Conservation (phyloP, 1,140 invertebrate genomes). For the Meteorus sp. region DNA sequence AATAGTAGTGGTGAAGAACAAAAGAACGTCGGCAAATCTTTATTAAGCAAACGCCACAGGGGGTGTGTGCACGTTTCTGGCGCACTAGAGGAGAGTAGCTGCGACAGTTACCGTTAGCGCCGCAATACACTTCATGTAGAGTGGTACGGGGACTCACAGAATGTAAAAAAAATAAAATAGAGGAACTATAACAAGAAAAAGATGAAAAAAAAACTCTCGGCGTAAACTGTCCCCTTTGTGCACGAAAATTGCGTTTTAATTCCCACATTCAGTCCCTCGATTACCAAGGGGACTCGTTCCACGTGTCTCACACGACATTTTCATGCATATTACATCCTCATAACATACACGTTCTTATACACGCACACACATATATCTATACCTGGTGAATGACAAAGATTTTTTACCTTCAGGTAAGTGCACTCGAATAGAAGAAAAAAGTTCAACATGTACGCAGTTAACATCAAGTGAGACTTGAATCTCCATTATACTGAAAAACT, state of each 20-base stretch:
- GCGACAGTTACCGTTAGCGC: neutral
- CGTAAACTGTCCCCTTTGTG: slow-evolving; percentile 59
- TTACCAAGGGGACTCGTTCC: slow-evolving; percentile 20
- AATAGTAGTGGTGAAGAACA: neutral
- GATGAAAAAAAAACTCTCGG: no score
- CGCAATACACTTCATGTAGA: neutral
- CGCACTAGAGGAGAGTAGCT: slow-evolving; percentile 18
- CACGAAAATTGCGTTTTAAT: slow-evolving; percentile 60
- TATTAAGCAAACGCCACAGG: slow-evolving; percentile 49
- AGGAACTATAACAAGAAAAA: slow-evolving; percentile 27
- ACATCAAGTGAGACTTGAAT: no score
- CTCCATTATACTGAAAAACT: no score
- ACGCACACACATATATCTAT: neutral
- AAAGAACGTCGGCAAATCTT: slow-evolving; percentile 48
- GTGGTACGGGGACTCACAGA: neutral
- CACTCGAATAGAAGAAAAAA: no score
- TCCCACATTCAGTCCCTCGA: slow-evolving; percentile 50
- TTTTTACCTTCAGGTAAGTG: no score
- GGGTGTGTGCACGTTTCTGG: slow-evolving; percentile 1
- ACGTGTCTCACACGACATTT: slow-evolving; percentile 42
- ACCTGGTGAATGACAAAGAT: slow-evolving; percentile 34
- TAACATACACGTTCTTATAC: no score
- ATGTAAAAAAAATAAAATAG: slow-evolving; percentile 11
- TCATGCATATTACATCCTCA: slow-evolving; percentile 54
- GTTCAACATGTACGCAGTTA: no score